These are phyloP conservation scores for Drosophila pectinifera DNA, from an alignment of 1,140 invertebrate species.

Conservation along the genomic window DNA sequence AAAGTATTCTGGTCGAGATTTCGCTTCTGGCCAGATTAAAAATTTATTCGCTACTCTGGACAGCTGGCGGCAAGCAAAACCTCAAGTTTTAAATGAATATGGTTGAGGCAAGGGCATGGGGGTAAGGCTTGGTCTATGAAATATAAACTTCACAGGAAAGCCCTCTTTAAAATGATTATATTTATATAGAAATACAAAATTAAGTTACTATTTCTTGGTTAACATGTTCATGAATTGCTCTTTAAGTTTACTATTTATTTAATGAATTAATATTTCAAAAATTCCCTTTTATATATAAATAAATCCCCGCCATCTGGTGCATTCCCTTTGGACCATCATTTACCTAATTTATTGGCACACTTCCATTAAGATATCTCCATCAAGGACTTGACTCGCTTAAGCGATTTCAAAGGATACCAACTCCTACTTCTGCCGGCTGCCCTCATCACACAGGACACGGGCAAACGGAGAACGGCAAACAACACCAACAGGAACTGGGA, in stretches of 20 bases:
- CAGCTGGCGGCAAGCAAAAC: constrained; percentile 20
- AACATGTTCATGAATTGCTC: background rate
- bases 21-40: constrained; percentile 38
- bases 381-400: constrained; percentile 34
- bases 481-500: constrained; percentile 27
- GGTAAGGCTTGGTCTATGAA: background rate
- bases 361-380: constrained; percentile 47
- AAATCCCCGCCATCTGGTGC: background rate
- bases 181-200: background rate
- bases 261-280: too few relatives aligned
- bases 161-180: background rate
- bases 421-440: constrained; percentile 10
- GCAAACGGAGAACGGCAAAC: constrained; percentile 14
- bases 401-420: constrained; percentile 54
- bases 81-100: constrained; percentile 7
- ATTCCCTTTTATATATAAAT: background rate
- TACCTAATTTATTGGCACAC: constrained; percentile 44
- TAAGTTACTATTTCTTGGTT: too few relatives aligned
- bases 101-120: background rate
- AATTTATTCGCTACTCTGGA: constrained; percentile 35
- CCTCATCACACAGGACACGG: constrained; percentile 8
- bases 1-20: constrained; percentile 28
- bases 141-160: background rate
- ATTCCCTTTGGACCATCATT: constrained; percentile 17
- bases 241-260: background rate